Evolutionary conservation across 2,797 vertebrate genomes (phyloP).

Genomic region (Semotilus atromaculatus): DNA sequence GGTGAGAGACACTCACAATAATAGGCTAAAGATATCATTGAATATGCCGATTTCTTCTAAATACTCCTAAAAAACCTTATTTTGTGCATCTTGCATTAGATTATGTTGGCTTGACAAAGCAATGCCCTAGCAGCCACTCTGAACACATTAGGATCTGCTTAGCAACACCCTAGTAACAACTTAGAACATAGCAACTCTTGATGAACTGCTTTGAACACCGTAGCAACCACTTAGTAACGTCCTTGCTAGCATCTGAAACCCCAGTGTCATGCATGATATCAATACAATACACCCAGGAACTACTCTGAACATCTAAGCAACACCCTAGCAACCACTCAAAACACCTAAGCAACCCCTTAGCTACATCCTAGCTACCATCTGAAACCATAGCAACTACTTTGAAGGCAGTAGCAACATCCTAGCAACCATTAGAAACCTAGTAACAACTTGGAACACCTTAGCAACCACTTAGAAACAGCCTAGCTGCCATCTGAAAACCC

Average conservation of each 20-base stretch:
- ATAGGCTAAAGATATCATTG: background rate
- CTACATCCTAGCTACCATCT: background rate
- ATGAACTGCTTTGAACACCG: background rate
- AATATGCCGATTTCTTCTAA: background rate
- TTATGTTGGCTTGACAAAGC: background rate
- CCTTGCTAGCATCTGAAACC: background rate
- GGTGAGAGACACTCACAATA: slow-evolving; percentile 71
- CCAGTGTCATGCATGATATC: too few relatives aligned
- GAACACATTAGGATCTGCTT: background rate
- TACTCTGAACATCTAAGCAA: background rate
- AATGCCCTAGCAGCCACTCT: background rate
- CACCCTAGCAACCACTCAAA: background rate
- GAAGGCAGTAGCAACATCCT: background rate
- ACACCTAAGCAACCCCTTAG: too few relatives aligned
- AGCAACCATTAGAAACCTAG: background rate
- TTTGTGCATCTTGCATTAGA: background rate
- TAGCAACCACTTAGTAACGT: background rate
- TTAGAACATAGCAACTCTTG: background rate
- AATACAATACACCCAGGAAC: background rate
- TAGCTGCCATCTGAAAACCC: background rate
- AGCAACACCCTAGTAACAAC: background rate
- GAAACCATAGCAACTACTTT: background rate
- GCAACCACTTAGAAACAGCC: background rate
- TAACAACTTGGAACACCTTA: background rate
- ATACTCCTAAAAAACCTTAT: background rate